Base-by-base conservation (phyloP, 2,888 invertebrate genomes). In the Perithous albicinctus region DNA sequence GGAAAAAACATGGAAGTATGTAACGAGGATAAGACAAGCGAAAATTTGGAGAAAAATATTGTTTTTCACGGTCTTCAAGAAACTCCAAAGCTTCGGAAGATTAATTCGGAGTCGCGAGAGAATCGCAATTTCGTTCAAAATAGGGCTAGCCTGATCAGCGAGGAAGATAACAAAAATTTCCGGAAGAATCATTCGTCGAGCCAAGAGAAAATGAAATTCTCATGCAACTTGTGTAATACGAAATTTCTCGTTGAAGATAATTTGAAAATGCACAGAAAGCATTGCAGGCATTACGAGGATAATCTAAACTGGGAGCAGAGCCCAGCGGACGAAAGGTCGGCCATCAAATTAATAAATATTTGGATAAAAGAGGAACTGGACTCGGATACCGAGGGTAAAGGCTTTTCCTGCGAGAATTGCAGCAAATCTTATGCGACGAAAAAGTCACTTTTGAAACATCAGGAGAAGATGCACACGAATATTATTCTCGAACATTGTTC, bases 361-460 rank as follows among this genome's bases (percentile, higher is more conserved):
- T 90, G 90, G 91, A 90, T 91, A 43, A 83, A 88, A 20, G 89
- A 90, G 63, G 89, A 91, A 70, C 70, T 91, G 12, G 88, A 90
- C 61, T 88, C 89, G 0, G 90, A 90, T 35, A 88, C 86, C 48
- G 90, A 90, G 61, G 87, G 86, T 2, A 90, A 90, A 64, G 87
- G 87, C 1, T 90, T 91, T 29, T 83, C 88, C 0, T 91, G 91
- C 61, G 83, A 87, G 12, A 82, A 79, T 3, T 91, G 91, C 59
- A 86, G 87, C 2, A 91, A 91, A 79, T 90, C 89, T 1, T 91
- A 90, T 35, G 88, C 87, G 2, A 89, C 89, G 2, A 88, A 89
- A 43, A 90, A 89, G 61, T 91, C 90, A 0, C 78, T 91, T 32
- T 43, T 74, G 6, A 91, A 91, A 46, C 91, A 91, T 72, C 85